phyloP scores from a whole-genome alignment of 2,888 invertebrate genomes.

The Tinea semifulvella region DNA sequence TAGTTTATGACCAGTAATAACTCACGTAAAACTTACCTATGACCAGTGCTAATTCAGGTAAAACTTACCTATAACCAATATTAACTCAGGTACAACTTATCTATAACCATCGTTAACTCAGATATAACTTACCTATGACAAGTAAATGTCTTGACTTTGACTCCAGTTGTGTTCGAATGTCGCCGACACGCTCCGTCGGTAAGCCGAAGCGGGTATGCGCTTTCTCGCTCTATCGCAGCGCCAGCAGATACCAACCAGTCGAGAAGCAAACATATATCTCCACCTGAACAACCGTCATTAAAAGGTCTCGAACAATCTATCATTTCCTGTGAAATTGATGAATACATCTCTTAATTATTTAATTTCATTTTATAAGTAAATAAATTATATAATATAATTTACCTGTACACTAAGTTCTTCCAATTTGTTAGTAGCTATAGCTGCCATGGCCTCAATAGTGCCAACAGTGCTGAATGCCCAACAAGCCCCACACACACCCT shows the following conservation, averaged over 20 bases:
- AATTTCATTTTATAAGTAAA: too few relatives aligned
- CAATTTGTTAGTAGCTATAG: slow-evolving; percentile 70
- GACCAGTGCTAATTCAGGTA: too few relatives aligned
- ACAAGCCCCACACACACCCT: slow-evolving; percentile 83
- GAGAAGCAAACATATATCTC: slow-evolving; percentile 81
- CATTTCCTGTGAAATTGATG: slow-evolving; percentile 58
- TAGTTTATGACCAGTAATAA: too few relatives aligned
- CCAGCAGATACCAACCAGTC: slow-evolving; percentile 73
- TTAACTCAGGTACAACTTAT: slow-evolving; percentile 67
- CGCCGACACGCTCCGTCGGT: slow-evolving; percentile 50
- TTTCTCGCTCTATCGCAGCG: slow-evolving; percentile 63
- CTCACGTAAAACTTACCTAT: too few relatives aligned
- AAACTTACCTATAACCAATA: too few relatives aligned
- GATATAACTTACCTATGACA: slow-evolving; percentile 72
- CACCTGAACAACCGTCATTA: slow-evolving; percentile 81
- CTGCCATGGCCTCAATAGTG: slow-evolving; percentile 79
- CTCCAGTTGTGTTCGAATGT: slow-evolving; percentile 47
- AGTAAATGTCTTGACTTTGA: slow-evolving; percentile 61
- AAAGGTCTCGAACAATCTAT: slow-evolving; percentile 82
- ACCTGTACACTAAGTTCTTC: slow-evolving; percentile 76
- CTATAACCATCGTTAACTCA: too few relatives aligned
- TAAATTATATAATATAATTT: too few relatives aligned
- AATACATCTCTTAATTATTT: background rate
- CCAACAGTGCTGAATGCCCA: slow-evolving; percentile 87
- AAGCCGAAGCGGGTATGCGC: slow-evolving; percentile 70